A percentile compares a stretch with the other conserved stretches of the same genome.
Conservation (phyloP, 2,797 vertebrate species). For the Danio albolineatus region DNA sequence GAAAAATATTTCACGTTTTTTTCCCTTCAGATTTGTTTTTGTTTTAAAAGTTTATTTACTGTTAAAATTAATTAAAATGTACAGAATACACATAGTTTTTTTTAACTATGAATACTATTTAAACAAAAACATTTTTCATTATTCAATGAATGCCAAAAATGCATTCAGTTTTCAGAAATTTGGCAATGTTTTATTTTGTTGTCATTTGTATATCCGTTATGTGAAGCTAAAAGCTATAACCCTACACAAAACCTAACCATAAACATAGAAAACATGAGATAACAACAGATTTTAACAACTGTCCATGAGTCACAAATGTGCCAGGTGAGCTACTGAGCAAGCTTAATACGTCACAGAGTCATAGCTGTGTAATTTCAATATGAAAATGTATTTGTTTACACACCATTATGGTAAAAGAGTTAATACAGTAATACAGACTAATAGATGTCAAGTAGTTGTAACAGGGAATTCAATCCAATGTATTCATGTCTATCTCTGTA, state of each 20-base stretch:
- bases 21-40: too few species aligned
- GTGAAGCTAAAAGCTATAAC: not conserved
- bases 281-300: not conserved
- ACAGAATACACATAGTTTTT: not conserved
- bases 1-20: too few species aligned
- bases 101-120: too few species aligned
- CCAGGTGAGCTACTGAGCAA: not conserved
- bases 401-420: constrained; percentile 5
- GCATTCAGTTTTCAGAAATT: too few species aligned
- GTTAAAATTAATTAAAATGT: not conserved
- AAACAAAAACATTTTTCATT: too few species aligned
- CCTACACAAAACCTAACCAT: too few species aligned
- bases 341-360: not conserved
- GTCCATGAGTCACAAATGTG: not conserved
- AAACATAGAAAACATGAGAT: not conserved
- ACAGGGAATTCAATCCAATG: not conserved
- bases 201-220: too few species aligned
- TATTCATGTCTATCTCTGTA: constrained; percentile 38
- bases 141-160: too few species aligned
- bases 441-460: too few species aligned
- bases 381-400: not conserved
- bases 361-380: not conserved
- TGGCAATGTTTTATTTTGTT: too few species aligned
- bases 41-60: not conserved
- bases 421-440: too few species aligned